Evolutionary conservation across 2,113 vertebrate genomes (phyloP).

Genomic region (Boleophthalmus pectinirostris): DNA sequence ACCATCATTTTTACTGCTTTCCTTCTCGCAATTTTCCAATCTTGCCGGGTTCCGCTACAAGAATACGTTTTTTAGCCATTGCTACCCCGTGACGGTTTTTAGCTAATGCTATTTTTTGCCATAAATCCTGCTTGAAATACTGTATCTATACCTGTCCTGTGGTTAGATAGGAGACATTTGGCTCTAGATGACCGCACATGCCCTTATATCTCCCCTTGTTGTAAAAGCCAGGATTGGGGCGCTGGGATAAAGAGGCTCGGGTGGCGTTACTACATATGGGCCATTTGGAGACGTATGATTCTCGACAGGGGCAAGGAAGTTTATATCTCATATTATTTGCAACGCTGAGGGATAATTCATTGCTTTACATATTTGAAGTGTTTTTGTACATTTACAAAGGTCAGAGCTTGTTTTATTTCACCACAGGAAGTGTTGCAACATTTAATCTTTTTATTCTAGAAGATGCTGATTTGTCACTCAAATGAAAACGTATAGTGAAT

Average conservation of each 20-base stretch:
- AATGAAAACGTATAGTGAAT: too few relatives aligned
- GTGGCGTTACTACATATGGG: conserved; percentile 61
- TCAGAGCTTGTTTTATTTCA: conserved; percentile 2
- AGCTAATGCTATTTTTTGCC: conserved; percentile 76
- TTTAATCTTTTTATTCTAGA: neutral
- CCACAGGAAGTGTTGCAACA: neutral
- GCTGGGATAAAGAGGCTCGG: conserved; percentile 63
- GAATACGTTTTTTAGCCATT: conserved; percentile 69
- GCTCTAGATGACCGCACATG: conserved; percentile 77
- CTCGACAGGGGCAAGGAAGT: conserved; percentile 42
- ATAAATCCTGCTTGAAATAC: conserved; percentile 79
- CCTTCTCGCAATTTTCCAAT: conserved; percentile 79
- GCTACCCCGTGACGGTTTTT: conserved; percentile 70
- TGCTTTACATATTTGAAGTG: conserved; percentile 24
- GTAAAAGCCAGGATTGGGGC: conserved; percentile 73
- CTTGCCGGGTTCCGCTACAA: conserved; percentile 67
- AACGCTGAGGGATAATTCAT: conserved; percentile 14
- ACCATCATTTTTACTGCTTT: conserved; percentile 74
- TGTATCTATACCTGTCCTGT: conserved; percentile 73
- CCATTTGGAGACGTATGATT: conserved; percentile 64
- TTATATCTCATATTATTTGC: conserved; percentile 49
- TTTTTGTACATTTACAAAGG: conserved; percentile 24
- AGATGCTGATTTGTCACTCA: too few relatives aligned
- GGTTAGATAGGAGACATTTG: conserved; percentile 71
- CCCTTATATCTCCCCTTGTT: conserved; percentile 73